Conservation (phyloP, 1,140 invertebrate species). For the Drosophila serrata region DNA sequence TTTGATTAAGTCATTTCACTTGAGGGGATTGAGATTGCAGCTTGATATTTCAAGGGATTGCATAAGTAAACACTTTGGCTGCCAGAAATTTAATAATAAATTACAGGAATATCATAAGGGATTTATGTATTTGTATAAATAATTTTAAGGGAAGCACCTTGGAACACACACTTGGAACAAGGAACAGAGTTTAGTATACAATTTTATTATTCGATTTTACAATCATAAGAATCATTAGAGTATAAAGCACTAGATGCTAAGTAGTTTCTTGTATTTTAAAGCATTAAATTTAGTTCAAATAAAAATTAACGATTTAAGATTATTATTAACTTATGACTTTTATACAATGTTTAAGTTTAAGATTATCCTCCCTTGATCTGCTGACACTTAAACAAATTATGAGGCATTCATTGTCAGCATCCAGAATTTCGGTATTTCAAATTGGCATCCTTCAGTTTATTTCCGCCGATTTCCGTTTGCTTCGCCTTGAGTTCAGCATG, state of each 20-base stretch:
- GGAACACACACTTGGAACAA: too few species aligned
- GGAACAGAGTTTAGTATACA: too few species aligned
- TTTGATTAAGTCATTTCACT: conserved; percentile 19
- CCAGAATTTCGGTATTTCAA: conserved; percentile 4
- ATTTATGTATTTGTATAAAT: too few species aligned
- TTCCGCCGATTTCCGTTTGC: conserved; percentile 72
- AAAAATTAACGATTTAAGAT: too few species aligned
- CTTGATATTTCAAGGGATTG: neutral
- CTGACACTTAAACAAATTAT: conserved; percentile 62
- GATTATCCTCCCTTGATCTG: neutral
- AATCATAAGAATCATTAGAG: too few species aligned
- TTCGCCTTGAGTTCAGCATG: conserved; percentile 71
- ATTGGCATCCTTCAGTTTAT: conserved; percentile 70
- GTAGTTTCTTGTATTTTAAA: too few species aligned
- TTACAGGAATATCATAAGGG: too few species aligned
- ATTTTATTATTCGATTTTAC: too few species aligned
- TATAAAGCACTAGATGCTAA: too few species aligned
- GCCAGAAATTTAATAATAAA: too few species aligned
- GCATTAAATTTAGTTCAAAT: too few species aligned
- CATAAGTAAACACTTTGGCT: neutral
- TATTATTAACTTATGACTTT: neutral
- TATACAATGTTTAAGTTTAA: neutral
- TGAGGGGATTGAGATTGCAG: neutral
- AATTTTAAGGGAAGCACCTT: too few species aligned
- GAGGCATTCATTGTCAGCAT: conserved; percentile 43